phyloP scores from a whole-genome alignment of 2,888 invertebrate genomes.

The Cenopis cana region DNA sequence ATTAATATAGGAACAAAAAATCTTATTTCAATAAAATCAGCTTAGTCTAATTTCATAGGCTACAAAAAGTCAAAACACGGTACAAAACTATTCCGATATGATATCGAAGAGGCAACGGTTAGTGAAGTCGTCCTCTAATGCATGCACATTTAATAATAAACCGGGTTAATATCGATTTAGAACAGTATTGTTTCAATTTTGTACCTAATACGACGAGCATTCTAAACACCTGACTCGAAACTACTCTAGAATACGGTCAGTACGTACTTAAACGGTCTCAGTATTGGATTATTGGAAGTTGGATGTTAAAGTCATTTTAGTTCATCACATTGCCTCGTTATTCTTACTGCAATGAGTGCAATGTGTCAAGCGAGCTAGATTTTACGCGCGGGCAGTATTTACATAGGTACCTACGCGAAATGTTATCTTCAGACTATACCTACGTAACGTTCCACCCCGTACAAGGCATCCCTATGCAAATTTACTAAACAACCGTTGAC shows the following conservation, averaged over 20 bases:
- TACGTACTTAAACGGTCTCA: background rate
- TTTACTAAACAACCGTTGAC: too few relatives aligned
- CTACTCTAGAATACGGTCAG: background rate
- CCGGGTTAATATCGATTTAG: background rate
- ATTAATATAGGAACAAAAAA: background rate
- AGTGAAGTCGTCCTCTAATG: too few relatives aligned
- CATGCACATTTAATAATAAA: conserved; percentile 1
- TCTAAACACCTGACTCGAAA: background rate
- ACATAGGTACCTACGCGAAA: too few relatives aligned
- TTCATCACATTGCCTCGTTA: background rate
- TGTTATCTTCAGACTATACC: too few relatives aligned
- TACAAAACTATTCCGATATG: background rate
- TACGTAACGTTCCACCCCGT: too few relatives aligned
- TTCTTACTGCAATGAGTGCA: background rate
- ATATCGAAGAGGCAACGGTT: background rate
- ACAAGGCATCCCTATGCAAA: too few relatives aligned
- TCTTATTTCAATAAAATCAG: background rate
- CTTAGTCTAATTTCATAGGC: background rate
- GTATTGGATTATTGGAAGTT: conserved; percentile 5
- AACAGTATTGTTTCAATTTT: background rate
- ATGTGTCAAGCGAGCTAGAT: too few relatives aligned
- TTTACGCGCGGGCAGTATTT: too few relatives aligned
- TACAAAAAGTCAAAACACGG: background rate
- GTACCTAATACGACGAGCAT: background rate
- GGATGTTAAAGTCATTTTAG: background rate